Evolutionary conservation across 2,888 invertebrate species (phyloP).

Genomic region (Apoda limacodes): DNA sequence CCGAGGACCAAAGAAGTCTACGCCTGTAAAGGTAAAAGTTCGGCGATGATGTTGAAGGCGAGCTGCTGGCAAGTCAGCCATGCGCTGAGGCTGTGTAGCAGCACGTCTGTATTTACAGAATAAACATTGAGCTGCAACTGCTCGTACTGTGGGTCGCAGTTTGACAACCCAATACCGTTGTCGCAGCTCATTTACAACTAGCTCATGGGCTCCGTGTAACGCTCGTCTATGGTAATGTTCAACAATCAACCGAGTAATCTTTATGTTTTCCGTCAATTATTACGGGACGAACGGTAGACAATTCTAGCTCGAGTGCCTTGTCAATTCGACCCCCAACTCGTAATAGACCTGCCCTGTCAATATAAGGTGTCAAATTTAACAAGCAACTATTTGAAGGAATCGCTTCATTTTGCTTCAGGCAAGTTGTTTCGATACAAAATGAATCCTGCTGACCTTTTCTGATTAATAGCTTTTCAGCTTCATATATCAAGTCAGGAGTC

Average conservation of each 20-base stretch:
- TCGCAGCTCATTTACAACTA: constrained; percentile 10
- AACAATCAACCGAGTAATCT: background rate
- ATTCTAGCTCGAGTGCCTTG: background rate
- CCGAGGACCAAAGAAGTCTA: constrained; percentile 18
- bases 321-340: constrained; percentile 6
- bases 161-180: constrained; percentile 14
- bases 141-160: constrained; percentile 13
- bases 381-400: constrained; percentile 2
- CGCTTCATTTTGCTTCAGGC: constrained; percentile 1
- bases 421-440: constrained; percentile 2
- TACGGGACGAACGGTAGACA: too few relatives aligned
- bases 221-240: constrained; percentile 3
- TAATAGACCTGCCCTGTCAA: constrained; percentile 2
- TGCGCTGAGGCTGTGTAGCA: constrained; percentile 8
- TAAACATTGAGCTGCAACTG: constrained; percentile 8
- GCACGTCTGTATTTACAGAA: constrained; percentile 10
- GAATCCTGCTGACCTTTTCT: constrained; percentile 1
- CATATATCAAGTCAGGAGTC: too few relatives aligned
- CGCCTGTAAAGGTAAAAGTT: constrained; percentile 11
- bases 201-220: constrained; percentile 6
- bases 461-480: constrained; percentile 3
- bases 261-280: constrained; percentile 1
- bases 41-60: too few relatives aligned
- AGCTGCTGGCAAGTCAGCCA: constrained; percentile 13
- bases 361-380: constrained; percentile 4